These are phyloP conservation scores for Tiphia femorata DNA, from an alignment of 2,888 invertebrate species.

Conservation along the genomic window DNA sequence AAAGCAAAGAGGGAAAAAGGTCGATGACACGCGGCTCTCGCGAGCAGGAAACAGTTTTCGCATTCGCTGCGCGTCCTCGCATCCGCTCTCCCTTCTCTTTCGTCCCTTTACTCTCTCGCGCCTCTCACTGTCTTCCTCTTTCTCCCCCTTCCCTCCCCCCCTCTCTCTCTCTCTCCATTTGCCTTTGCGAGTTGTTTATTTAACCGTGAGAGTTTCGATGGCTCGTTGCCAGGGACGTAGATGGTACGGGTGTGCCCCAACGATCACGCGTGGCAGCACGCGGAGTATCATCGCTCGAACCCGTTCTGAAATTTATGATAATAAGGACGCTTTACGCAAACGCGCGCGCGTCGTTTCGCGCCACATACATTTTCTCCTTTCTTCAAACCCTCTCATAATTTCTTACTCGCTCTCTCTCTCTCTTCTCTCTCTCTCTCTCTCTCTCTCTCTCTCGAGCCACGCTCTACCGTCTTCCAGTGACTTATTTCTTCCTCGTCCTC, in stretches of 20 bases:
- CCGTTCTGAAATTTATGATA: constrained; percentile 31
- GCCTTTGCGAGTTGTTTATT: constrained; percentile 25
- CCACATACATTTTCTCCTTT: not conserved
- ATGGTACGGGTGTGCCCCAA: too few relatives aligned
- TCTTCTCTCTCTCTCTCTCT: constrained; percentile 8
- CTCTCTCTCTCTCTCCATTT: too few relatives aligned
- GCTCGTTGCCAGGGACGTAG: constrained; percentile 22
- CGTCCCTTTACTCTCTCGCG: not conserved
- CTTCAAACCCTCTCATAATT: too few relatives aligned
- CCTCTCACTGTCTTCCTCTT: not conserved
- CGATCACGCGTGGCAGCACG: constrained; percentile 15
- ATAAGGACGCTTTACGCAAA: constrained; percentile 10
- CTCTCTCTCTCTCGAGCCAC: not conserved
- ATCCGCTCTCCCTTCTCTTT: not conserved
- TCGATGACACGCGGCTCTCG: not conserved
- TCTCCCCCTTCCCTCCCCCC: constrained; percentile 8
- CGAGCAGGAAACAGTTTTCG: not conserved
- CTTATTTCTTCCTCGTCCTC: not conserved
- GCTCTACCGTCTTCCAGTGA: not conserved
- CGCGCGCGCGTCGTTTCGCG: not conserved
- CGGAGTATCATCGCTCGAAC: constrained; percentile 24
- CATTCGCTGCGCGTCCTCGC: not conserved
- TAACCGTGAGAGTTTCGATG: constrained; percentile 29
- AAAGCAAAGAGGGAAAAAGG: not conserved
- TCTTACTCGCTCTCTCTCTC: not conserved